phyloP scores from a whole-genome alignment of 2,888 invertebrate genomes.

The Azorinus chamasolen region DNA sequence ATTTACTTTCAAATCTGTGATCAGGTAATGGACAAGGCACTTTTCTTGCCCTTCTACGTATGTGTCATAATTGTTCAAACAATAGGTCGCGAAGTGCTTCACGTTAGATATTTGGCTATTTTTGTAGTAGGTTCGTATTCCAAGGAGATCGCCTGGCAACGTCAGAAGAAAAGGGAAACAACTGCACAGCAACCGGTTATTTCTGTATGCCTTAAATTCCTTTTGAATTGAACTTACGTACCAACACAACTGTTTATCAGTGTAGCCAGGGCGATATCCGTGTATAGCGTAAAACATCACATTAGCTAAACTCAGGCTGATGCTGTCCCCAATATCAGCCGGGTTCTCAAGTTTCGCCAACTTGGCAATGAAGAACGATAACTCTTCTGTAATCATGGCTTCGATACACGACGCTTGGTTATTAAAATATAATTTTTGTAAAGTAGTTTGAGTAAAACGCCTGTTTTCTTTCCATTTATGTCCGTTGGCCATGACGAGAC shows the following conservation, averaged over 20 bases:
- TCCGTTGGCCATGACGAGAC: slow-evolving; percentile 37
- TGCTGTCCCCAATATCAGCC: slow-evolving; percentile 37
- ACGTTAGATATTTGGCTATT: too few species aligned
- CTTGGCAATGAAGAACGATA: slow-evolving; percentile 17
- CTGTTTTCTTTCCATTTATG: slow-evolving; percentile 48
- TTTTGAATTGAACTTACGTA: slow-evolving; percentile 27
- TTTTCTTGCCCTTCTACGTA: too few species aligned
- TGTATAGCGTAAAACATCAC: slow-evolving; percentile 60
- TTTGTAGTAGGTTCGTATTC: slow-evolving; percentile 2
- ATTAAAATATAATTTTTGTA: slow-evolving; percentile 49
- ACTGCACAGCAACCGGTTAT: not conserved
- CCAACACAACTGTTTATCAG: slow-evolving; percentile 40
- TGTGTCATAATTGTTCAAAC: too few species aligned
- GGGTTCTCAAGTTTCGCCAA: slow-evolving; percentile 22
- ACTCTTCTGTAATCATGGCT: slow-evolving; percentile 42
- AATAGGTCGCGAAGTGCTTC: too few species aligned
- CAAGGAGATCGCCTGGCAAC: slow-evolving; percentile 45
- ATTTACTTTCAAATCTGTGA: too few species aligned
- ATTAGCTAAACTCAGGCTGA: slow-evolving; percentile 60
- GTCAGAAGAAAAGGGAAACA: slow-evolving; percentile 44
- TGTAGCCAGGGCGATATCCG: slow-evolving; percentile 42
- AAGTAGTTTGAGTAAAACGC: slow-evolving; percentile 23
- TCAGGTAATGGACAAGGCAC: too few species aligned
- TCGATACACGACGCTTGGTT: slow-evolving; percentile 29
- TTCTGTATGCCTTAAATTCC: slow-evolving; percentile 9